Evolutionary conservation across 2,888 invertebrate genomes (phyloP).

Genomic region (Melinaea marsaeus): DNA sequence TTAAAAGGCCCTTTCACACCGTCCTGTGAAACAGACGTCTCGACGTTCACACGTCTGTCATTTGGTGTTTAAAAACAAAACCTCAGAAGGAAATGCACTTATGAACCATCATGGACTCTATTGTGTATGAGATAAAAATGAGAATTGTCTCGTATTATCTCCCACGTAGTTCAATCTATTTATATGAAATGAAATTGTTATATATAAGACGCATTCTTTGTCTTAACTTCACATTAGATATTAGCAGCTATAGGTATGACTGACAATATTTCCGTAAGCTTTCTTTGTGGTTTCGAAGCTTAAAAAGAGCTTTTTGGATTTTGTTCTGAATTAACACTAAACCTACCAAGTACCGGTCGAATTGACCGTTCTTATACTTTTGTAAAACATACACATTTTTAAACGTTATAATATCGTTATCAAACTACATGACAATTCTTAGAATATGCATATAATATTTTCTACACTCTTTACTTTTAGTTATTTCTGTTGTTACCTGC

Average conservation of each 20-base stretch:
- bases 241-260: not conserved
- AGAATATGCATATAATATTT: too few species aligned
- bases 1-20: conserved; percentile 43
- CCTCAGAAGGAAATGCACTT: conserved; percentile 36
- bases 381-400: too few species aligned
- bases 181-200: conserved; percentile 39
- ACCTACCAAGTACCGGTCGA: too few species aligned
- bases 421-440: too few species aligned
- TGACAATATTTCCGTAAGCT: too few species aligned
- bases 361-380: too few species aligned
- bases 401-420: too few species aligned
- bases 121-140: conserved; percentile 29
- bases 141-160: conserved; percentile 34
- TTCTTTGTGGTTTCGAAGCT: too few species aligned
- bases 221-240: conserved; percentile 9
- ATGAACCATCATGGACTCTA: conserved; percentile 37
- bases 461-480: too few species aligned
- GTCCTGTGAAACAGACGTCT: conserved; percentile 61
- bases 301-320: too few species aligned
- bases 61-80: conserved; percentile 54
- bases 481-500: too few species aligned
- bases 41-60: conserved; percentile 69
- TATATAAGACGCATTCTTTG: conserved; percentile 19
- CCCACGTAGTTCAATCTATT: conserved; percentile 57
- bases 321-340: too few species aligned